Base-by-base conservation (phyloP, 2,113 vertebrate species). In the Rattus rattus region DNA sequence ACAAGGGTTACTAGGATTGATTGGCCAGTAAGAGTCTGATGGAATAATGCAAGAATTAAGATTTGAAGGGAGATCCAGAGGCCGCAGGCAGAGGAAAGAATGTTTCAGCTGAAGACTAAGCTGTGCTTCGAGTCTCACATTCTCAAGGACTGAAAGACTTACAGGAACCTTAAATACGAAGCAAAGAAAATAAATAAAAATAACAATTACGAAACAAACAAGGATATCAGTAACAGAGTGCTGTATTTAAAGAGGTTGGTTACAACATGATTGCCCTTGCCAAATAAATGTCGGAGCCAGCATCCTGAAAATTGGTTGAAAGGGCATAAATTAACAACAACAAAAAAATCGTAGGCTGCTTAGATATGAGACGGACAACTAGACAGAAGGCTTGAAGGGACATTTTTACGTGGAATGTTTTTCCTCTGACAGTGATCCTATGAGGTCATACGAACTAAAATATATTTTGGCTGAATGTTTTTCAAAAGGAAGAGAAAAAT, bases 361-460 rank as follows among this genome's bases (percentile, higher is more conserved):
- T 65, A 77, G 28, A 69, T 83, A 26, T 73, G 26, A 90, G 47
- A 75, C 1, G 89, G 52, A 75, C 4, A 89, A n/a, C 13, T 67
- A 90, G 47, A 56, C 39, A 83, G 39, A 73, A 73, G 47, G 2
- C 39, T 61, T 54, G 73, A 93, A 86, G 77, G 36, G 65, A 95
- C 56, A 92, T 56, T 91, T 90, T 89, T 30, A 83, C 28, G 56
- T 93, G 24, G 83, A 73, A 93, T 84, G 3, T 75, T 90, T 93
- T 69, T 72, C 39, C 5, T 73, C 49, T 19, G 69, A 96, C 22
- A 87, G 47, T 76, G 69, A 83, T 90, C 83, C 91, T 61, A 63
- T 76, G 47, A 90, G n/a, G 36, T 49, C 61, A 79, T 10, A 94
- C 76, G 85, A 77, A 93, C 30, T n/a, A 75, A 36, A 65, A 49